phyloP scores from a whole-genome alignment of 2,797 vertebrate genomes.

The Acridotheres tristis region DNA sequence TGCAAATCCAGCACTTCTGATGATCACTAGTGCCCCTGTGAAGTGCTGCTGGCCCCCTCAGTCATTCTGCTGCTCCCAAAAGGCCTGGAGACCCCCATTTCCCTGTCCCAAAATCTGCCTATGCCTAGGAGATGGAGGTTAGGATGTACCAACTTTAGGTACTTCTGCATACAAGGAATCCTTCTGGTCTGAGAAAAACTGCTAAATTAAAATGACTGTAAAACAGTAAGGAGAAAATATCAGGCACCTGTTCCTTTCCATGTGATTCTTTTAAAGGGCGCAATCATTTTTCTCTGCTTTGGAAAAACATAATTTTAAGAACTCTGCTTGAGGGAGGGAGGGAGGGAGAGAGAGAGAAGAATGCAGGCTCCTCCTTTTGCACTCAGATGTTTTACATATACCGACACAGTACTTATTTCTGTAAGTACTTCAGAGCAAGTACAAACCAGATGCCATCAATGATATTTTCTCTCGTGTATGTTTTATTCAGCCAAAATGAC shows the following conservation, averaged over 20 bases:
- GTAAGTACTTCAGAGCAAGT: background rate
- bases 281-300: background rate
- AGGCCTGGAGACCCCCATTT: background rate
- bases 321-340: background rate
- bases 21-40: background rate
- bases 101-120: background rate
- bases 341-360: background rate
- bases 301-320: background rate
- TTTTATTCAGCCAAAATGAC: background rate
- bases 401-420: background rate
- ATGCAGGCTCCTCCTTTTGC: background rate
- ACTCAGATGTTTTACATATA: background rate
- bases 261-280: background rate
- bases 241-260: background rate
- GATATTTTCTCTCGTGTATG: fast-evolving
- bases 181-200: background rate
- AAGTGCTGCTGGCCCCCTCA: background rate
- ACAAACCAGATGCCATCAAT: background rate
- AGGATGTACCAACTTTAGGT: background rate
- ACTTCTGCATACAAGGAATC: background rate
- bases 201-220: background rate
- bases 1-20: background rate
- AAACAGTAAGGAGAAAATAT: background rate
- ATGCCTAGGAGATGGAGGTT: fast-evolving
- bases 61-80: background rate